Conservation (phyloP, 2,797 vertebrate species). For the Gallinago solitaria region DNA sequence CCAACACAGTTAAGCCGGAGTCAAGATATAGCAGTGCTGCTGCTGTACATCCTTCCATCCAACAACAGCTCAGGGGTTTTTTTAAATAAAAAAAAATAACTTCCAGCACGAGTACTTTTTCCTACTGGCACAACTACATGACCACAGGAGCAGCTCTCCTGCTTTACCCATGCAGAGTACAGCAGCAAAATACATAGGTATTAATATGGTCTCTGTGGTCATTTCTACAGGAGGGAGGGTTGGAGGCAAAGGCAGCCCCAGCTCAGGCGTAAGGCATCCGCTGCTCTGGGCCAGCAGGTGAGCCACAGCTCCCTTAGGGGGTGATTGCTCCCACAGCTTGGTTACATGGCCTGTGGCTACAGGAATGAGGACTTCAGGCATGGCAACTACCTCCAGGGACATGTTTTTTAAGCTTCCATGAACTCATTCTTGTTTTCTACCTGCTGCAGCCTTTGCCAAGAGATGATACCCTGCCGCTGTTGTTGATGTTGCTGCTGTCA, state of each 20-base stretch:
- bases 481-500: neutral
- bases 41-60: neutral
- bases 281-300: accelerated
- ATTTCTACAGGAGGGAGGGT: neutral
- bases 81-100: neutral
- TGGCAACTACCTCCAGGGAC: accelerated
- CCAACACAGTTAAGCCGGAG: accelerated
- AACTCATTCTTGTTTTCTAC: neutral
- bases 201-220: neutral
- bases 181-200: neutral
- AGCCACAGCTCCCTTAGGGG: neutral
- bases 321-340: accelerated
- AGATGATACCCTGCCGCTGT: neutral
- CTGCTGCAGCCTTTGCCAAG: neutral
- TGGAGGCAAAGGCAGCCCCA: neutral
- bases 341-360: neutral
- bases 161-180: neutral
- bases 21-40: neutral
- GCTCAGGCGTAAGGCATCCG: accelerated
- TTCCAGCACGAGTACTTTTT: neutral
- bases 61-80: neutral
- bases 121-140: accelerated
- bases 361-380: neutral
- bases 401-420: neutral
- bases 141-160: neutral